phyloP scores from a whole-genome alignment of 1,140 invertebrate genomes.

The Drosophila pallidifrons region DNA sequence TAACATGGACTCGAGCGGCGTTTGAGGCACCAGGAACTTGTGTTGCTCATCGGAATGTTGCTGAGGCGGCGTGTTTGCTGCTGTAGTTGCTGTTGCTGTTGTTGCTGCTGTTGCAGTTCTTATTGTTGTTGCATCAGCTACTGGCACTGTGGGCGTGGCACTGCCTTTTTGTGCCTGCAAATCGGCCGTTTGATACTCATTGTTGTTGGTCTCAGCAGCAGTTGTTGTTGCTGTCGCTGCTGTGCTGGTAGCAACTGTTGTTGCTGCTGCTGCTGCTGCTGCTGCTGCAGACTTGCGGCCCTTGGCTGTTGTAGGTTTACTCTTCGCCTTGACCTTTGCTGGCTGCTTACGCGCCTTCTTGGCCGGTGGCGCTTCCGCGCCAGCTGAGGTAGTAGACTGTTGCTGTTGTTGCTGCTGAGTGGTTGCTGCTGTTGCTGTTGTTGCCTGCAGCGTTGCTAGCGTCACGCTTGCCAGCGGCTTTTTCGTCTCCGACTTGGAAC shows the following conservation, averaged over 20 bases:
- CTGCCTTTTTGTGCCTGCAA: conserved; percentile 63
- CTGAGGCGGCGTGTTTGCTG: conserved; percentile 32
- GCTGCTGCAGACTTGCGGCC: conserved; percentile 23
- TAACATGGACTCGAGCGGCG: conserved; percentile 21
- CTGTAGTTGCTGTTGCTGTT: conserved; percentile 16
- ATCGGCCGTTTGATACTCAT: conserved; percentile 72
- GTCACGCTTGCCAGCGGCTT: conserved; percentile 44
- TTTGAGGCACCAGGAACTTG: conserved; percentile 63
- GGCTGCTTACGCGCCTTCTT: conserved; percentile 41
- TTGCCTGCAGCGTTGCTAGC: background rate
- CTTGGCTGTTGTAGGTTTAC: conserved; percentile 35
- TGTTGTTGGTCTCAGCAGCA: conserved; percentile 74
- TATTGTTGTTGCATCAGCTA: conserved; percentile 1
- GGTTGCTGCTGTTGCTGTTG: background rate
- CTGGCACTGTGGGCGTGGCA: conserved; percentile 37
- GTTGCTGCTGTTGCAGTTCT: background rate
- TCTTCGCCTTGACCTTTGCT: conserved; percentile 38
- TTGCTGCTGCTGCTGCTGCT: background rate
- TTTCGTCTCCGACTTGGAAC: conserved; percentile 84
- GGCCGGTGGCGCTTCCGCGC: conserved; percentile 4
- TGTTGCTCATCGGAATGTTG: conserved; percentile 75
- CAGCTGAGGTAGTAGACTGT: conserved; percentile 39
- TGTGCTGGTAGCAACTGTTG: background rate
- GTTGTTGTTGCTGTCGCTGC: background rate
- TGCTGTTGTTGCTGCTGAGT: conserved; percentile 3